Conservation (phyloP, 2,888 invertebrate genomes). For the Dynastes hyllus region DNA sequence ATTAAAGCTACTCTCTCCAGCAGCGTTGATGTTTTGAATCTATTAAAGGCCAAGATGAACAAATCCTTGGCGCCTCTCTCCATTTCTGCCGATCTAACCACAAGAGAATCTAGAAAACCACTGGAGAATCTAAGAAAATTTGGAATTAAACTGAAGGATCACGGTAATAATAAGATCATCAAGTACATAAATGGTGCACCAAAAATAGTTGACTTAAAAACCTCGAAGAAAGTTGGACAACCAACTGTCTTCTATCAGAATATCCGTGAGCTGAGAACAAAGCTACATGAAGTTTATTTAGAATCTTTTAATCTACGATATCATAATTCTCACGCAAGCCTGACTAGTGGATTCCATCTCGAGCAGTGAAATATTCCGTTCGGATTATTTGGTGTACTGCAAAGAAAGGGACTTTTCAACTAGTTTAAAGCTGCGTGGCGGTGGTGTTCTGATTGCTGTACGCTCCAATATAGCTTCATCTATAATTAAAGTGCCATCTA, state of each 20-base stretch:
- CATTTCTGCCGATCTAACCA: no score
- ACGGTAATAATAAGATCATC: neutral
- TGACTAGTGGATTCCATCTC: constrained; percentile 4
- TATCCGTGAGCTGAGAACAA: constrained; percentile 3
- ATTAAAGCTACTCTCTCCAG: no score
- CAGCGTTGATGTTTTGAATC: neutral
- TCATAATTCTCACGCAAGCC: neutral
- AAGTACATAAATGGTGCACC: neutral
- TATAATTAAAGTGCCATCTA: neutral
- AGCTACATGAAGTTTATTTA: neutral
- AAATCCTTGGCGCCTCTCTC: neutral
- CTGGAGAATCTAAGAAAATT: no score
- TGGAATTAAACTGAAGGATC: no score
- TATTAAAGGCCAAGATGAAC: neutral
- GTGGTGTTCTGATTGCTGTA: neutral
- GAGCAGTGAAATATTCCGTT: constrained; percentile 3
- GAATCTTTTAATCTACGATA: constrained; percentile 6
- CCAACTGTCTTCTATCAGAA: neutral
- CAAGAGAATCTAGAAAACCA: no score
- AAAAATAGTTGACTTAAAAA: no score
- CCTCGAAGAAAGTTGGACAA: no score
- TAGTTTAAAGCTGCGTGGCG: neutral
- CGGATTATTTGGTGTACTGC: neutral
- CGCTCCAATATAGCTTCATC: neutral
- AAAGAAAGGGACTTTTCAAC: neutral